These are phyloP conservation scores for Coelopa pilipes DNA, from an alignment of 2,888 invertebrate genomes.

Conservation along the genomic window DNA sequence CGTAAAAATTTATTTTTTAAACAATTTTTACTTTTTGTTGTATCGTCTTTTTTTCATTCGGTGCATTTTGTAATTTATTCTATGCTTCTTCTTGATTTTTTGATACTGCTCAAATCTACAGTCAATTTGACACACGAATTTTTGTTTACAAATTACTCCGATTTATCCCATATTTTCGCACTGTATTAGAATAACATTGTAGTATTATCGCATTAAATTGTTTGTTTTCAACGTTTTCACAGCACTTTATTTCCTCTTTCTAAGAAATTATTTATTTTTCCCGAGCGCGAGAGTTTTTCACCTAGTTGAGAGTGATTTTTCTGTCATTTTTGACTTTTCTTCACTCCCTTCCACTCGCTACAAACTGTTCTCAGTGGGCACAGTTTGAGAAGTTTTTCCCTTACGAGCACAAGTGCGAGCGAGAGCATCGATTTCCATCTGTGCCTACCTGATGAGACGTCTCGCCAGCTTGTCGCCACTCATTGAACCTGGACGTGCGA, in stretches of 20 bases:
- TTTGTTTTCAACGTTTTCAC: conserved; percentile 9
- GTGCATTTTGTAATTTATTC: neutral
- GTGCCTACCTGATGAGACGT: neutral
- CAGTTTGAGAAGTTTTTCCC: neutral
- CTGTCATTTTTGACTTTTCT: conserved; percentile 39
- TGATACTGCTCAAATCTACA: neutral
- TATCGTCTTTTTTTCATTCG: neutral
- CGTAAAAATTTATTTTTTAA: neutral
- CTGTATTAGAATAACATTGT: conserved; percentile 28
- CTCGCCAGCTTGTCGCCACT: conserved; percentile 27
- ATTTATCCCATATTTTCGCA: neutral
- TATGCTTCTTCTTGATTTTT: conserved; percentile 10
- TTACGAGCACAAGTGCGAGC: neutral
- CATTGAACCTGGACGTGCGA: no score
- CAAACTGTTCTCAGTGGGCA: conserved; percentile 26
- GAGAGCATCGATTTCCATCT: neutral
- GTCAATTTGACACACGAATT: conserved; percentile 29
- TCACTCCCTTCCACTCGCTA: neutral
- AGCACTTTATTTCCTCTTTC: conserved; percentile 3
- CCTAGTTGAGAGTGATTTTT: neutral
- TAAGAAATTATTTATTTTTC: conserved; percentile 27
- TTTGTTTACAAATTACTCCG: conserved; percentile 7
- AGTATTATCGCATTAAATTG: conserved; percentile 2
- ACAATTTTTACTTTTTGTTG: neutral
- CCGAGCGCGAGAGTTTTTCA: conserved; percentile 19